Base-by-base conservation (phyloP, 2,888 invertebrate species). In the Macrophya annulata region DNA sequence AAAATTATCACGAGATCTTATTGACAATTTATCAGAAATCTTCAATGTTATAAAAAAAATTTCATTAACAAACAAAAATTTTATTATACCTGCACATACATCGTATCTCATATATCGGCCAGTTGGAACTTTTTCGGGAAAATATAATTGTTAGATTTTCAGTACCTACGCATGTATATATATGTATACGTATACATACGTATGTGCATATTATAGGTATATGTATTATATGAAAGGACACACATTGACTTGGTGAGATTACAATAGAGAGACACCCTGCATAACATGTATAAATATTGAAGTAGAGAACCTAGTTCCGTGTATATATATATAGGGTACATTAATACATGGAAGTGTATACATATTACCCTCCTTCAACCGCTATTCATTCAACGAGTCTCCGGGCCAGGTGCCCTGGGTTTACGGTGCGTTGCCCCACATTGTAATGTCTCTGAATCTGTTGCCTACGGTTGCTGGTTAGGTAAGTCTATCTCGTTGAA, bases 401-500 rank as follows among this genome's bases (percentile, higher is more conserved):
- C 51, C 17, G 12, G 48, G n/a, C 51, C 37, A 31, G 31, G n/a
- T 55, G 51, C 31, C 10, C 51, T 17, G 77, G 31, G 51, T 31
- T 77, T 77, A 55, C 77, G 21, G 40, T 72, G 21, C 72, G 72
- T 72, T 72, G 21, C 43, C 45, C 43, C 72, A 43, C 45, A 72
- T 77, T 77, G 77, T 55, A 17, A 55, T 37, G 43, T 74, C 43
- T 74, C 21, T n/a, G 74, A 74, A n/a, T 15, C 48, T 37, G 77
- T 77, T 77, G 77, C 77, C 77, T 9, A 77, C 51, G 55, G 43
- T 51, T 12, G 31, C 77, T 72, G n/a, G 72, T n/a, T 55, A 77
- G 51, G 37, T 68, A 68, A 77, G 37, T 31, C 15, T 51, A 31
- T 37, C 55, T 55, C 15, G 51, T 43, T 74, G 74, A 37, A 68